A percentile compares a stretch with the other conserved stretches of the same genome.
Conservation (phyloP, 2,797 vertebrate genomes). For the Sternotherus odoratus region DNA sequence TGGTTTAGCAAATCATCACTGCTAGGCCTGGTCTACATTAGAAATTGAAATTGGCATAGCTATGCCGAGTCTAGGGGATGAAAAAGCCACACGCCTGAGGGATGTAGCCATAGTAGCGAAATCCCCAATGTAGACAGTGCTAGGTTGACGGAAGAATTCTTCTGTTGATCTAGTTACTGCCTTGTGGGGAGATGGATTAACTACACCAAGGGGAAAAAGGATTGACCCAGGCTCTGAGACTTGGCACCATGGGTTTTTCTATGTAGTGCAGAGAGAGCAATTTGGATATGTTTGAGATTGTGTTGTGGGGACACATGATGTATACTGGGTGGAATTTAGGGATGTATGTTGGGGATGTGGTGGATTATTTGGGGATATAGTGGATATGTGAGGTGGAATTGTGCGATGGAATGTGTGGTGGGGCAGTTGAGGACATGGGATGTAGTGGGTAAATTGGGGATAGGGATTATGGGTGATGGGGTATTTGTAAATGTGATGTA, state of each 20-base stretch:
- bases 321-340: neutral
- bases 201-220: neutral
- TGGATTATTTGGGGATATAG: neutral
- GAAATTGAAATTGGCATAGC: neutral
- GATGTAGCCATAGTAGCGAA: neutral
- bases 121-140: neutral
- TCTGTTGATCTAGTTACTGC: neutral
- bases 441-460: neutral
- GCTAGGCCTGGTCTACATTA: fast-evolving
- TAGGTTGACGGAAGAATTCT: neutral
- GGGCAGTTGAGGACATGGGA: neutral
- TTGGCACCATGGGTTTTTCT: neutral
- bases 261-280: neutral
- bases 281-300: neutral
- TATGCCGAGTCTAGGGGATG: fast-evolving
- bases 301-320: neutral
- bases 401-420: neutral
- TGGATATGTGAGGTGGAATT: neutral
- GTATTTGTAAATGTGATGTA: neutral
- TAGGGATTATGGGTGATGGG: neutral
- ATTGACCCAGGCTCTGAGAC: neutral
- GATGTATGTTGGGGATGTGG: neutral
- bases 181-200: neutral
- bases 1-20: neutral
- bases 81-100: neutral